phyloP scores from a whole-genome alignment of 2,888 invertebrate genomes.

The Lithodes maja region DNA sequence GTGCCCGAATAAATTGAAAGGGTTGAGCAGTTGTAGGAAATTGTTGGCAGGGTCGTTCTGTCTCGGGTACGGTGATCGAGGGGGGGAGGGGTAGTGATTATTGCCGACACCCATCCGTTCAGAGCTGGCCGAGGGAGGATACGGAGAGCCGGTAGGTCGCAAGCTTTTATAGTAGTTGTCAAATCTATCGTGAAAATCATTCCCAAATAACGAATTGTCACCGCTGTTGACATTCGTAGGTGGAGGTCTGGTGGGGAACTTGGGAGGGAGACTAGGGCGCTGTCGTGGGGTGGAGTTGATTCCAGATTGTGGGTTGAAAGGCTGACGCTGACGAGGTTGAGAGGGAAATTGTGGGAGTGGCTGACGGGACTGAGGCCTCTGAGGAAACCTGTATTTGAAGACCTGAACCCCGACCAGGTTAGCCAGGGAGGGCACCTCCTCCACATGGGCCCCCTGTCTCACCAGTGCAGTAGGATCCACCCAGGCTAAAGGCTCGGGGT shows the following conservation, averaged over 20 bases:
- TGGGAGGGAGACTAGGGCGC: neutral
- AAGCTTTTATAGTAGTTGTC: constrained; percentile 41
- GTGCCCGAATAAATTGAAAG: constrained; percentile 40
- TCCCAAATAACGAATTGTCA: neutral
- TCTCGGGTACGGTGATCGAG: constrained; percentile 13
- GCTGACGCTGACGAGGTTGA: neutral
- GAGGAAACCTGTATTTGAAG: constrained; percentile 26
- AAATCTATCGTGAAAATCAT: constrained; percentile 39
- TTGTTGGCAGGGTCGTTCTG: neutral
- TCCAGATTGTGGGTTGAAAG: neutral
- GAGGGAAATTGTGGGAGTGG: neutral
- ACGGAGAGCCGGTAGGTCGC: neutral
- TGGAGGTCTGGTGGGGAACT: neutral
- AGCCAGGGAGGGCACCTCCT: constrained; percentile 47
- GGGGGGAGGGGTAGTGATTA: neutral
- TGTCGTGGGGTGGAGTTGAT: neutral
- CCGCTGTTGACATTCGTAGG: neutral
- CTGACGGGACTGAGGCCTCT: neutral
- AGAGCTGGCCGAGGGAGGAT: neutral
- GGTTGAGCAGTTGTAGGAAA: constrained; percentile 34
- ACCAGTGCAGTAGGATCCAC: constrained; percentile 29
- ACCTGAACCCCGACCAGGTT: constrained; percentile 44
- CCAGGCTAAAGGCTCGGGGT: constrained; percentile 42
- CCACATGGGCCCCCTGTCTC: constrained; percentile 34
- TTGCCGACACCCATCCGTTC: neutral